phyloP scores from a whole-genome alignment of 2,888 invertebrate species.

The Hedya salicella region DNA sequence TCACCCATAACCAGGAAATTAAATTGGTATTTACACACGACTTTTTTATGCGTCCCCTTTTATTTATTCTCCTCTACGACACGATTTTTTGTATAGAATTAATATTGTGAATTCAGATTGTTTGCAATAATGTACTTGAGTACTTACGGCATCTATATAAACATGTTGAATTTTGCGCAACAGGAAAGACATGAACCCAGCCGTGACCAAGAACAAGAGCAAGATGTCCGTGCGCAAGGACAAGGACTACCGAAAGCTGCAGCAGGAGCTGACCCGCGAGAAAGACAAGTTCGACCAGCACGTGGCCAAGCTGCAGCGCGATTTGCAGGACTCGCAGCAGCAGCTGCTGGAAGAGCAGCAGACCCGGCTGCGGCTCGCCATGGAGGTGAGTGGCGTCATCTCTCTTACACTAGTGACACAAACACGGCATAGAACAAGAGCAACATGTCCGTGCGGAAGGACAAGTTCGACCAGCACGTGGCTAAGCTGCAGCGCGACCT shows the following conservation, averaged over 20 bases:
- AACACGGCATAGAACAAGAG: constrained; percentile 83
- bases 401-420: constrained; percentile 94
- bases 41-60: too few relatives aligned
- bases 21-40: too few relatives aligned
- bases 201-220: constrained; percentile 91
- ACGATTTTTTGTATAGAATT: too few relatives aligned
- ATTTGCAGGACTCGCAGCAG: constrained; percentile 93
- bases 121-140: neutral
- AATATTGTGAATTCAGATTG: too few relatives aligned
- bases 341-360: constrained; percentile 90
- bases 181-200: constrained; percentile 87
- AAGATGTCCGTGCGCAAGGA: constrained; percentile 95
- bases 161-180: constrained; percentile 1
- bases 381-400: constrained; percentile 91
- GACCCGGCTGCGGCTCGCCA: constrained; percentile 90
- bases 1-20: too few relatives aligned
- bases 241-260: constrained; percentile 96
- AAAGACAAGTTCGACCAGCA: constrained; percentile 97
- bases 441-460: too few relatives aligned
- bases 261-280: constrained; percentile 97
- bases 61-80: too few relatives aligned
- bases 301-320: constrained; percentile 92
- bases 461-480: constrained; percentile 91
- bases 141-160: neutral
- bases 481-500: constrained; percentile 93